Evolutionary conservation across 2,888 invertebrate genomes (phyloP).

Genomic region (Morpho helenor): DNA sequence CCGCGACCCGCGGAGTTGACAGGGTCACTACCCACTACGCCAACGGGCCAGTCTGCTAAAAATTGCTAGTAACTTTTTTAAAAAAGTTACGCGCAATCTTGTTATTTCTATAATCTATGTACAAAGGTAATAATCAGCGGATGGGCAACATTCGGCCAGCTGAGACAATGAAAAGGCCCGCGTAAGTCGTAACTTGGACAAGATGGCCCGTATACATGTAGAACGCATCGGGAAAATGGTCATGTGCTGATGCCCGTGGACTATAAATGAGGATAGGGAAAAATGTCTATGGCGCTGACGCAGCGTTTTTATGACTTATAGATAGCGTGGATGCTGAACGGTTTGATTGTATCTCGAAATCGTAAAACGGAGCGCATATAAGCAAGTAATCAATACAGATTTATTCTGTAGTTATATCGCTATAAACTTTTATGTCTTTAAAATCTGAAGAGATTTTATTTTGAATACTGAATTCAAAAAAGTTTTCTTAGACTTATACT

Average conservation of each 20-base stretch:
- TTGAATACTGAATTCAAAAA: too few relatives aligned
- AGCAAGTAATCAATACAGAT: constrained; percentile 11
- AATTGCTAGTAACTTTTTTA: too few relatives aligned
- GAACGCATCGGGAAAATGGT: constrained; percentile 49
- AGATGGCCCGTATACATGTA: constrained; percentile 45
- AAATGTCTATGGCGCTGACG: constrained; percentile 26
- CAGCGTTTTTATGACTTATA: constrained; percentile 20
- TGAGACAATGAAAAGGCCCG: constrained; percentile 43
- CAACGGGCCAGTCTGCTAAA: too few relatives aligned
- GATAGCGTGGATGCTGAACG: constrained; percentile 10
- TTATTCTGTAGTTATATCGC: constrained; percentile 7
- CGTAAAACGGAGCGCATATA: constrained; percentile 3
- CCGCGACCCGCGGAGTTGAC: too few relatives aligned
- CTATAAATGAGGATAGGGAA: constrained; percentile 40
- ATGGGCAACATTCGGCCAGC: constrained; percentile 31
- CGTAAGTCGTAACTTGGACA: constrained; percentile 42
- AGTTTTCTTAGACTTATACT: too few relatives aligned
- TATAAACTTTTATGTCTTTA: constrained; percentile 7
- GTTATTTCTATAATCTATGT: too few relatives aligned
- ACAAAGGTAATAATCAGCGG: constrained; percentile 44
- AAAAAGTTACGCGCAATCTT: too few relatives aligned
- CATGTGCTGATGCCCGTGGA: constrained; percentile 38
- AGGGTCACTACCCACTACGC: too few relatives aligned
- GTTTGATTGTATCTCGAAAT: constrained; percentile 14
- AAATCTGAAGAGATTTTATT: neutral